Base-by-base conservation (phyloP, 2,888 invertebrate species). In the Pheosia tremula region DNA sequence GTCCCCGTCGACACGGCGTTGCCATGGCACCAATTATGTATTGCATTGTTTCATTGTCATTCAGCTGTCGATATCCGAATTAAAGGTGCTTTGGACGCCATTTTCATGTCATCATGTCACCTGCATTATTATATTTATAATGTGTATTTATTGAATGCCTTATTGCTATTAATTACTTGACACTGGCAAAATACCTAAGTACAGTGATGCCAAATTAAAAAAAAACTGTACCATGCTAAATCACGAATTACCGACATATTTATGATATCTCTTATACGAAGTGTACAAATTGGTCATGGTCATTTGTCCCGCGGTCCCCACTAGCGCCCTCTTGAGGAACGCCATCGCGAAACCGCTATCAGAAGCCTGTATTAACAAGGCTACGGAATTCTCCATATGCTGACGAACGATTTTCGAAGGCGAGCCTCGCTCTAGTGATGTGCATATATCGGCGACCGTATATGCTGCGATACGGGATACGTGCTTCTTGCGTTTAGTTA, bases 261-360 rank as follows among this genome's bases (percentile, higher is more conserved):
- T 94, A 83, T 94, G 91, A 62, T 93, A 94, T 58, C 90, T 84
- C 59, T 92, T 94, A 72, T 93, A 94, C 83, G 86, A 86, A 11
- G 86, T 83, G 62, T 92, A 91, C 74, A 93, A 75, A 56, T 91
- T 90, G 0, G 85, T 85, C 80, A 93, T 81, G 0, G 93, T 91
- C 73, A 85, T 86, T 57, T 93, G 91, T 0, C 93, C 92, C 0
- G 89, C 73, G 0, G 82, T 67, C 0, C 90, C 90, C 0, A 90
- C 91, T 2, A 94, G 60, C 0, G 89, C 87, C 3, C 94, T 70
- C 56, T 88, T 84, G 3, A 94, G 64, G 77, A 94, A 94, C 0
- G 92, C 86, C 81, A 90, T 85, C 2, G 92, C 84, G 64, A 92
- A 87, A 0, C 76, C 79, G 0, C 86, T 86, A 39, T 94, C 93